Evolutionary conservation across 30 jellyfish, hydroid and myxozoan species (phyloP), one percentile per base, ranked within the genome.

Genomic region (Cassiopea andromeda): DNA sequence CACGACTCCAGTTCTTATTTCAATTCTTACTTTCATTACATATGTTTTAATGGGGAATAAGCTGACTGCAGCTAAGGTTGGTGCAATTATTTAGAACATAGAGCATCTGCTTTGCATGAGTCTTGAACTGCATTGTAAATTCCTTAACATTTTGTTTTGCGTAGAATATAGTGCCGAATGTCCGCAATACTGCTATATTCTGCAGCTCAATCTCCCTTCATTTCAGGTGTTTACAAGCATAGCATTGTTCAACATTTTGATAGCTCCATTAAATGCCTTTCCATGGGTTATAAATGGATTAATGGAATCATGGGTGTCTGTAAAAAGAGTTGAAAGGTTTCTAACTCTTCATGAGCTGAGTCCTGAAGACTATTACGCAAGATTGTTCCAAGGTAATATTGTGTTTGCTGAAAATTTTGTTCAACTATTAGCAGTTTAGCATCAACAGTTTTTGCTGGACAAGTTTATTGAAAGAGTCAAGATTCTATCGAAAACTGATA

Each of bases 241-340:
- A 1, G 97, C 98, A n/a, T 54, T 96, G 83, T 96, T 96, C 90
- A 96, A 90, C 73, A 91, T 96, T 54, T 92, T 96, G 18, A 87
- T 91, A 48, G 96, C 97, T 1, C 99, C 99, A 13, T 71, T 96
- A 48, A 96, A 96, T 80, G 97, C 99, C 17, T 96, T 96, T 75
- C 98, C 99, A 10, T 96, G 99, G 99, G 98, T 92, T 14, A 83
- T 96, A 44, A 96, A 96, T 84, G 99, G 99, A 27, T 81, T 96
- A 60, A 59, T 96, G 96, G 99, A 96, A 81, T 83, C 98, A 44
- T 96, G 97, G 97, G 96, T 96, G 72, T 96, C 99, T 17, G 16
- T 89, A 74, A 96, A 91, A 67, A 87, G 99, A 85, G 81, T 96
- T 2, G 97, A 96, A 46, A 67, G 78, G 45, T 96, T 83, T 71